A percentile compares a stretch with the other conserved stretches of the same genome.
Conservation (phyloP, 2,113 vertebrate species). For the Oplegnathus fasciatus region DNA sequence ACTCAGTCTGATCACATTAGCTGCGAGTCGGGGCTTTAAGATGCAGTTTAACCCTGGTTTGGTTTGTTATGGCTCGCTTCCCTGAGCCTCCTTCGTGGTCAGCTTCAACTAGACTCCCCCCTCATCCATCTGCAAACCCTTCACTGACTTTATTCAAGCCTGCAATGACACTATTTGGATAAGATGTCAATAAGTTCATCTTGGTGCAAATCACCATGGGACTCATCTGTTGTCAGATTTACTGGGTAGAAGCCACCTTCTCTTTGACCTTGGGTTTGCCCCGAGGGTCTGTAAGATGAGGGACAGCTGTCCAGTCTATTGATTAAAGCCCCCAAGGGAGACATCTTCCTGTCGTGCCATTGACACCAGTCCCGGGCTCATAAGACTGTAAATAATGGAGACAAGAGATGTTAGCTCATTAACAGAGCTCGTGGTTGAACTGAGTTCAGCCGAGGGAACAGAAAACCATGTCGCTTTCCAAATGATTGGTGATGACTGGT, state of each 20-base stretch:
- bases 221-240: constrained; percentile 30
- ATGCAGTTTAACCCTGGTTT: not conserved
- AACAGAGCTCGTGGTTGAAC: constrained; percentile 28
- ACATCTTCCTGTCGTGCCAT: constrained; percentile 17
- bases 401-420: constrained; percentile 49
- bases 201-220: constrained; percentile 4
- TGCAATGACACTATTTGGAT: not conserved
- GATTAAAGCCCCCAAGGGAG: constrained; percentile 41
- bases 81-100: not conserved
- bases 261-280: constrained; percentile 46
- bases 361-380: constrained; percentile 39
- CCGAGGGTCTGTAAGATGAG: constrained; percentile 14
- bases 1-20: not conserved
- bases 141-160: not conserved
- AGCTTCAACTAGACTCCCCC: not conserved
- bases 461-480: constrained; percentile 30
- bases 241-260: not conserved
- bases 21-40: not conserved
- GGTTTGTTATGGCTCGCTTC: not conserved
- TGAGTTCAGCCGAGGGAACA: constrained; percentile 37
- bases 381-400: constrained; percentile 32
- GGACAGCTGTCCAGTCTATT: constrained; percentile 40
- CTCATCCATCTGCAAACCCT: not conserved
- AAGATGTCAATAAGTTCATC: not conserved
- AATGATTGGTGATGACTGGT: constrained; percentile 39